phyloP scores from a whole-genome alignment of 2,797 vertebrate genomes.

The Chiloscyllium punctatum region DNA sequence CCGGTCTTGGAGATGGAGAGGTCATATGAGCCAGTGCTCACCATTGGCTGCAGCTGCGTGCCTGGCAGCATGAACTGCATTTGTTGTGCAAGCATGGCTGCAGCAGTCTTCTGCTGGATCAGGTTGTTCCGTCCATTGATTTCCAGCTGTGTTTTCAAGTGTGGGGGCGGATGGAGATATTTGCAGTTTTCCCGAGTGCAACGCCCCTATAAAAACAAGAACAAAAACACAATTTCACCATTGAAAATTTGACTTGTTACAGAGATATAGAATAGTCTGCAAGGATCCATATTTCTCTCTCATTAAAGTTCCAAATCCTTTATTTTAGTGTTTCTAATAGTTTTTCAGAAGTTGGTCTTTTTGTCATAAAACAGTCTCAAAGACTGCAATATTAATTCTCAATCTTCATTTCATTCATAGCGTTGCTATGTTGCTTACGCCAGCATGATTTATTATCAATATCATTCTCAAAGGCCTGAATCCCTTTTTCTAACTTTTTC shows the following conservation, averaged over 20 bases:
- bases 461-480: too few species aligned
- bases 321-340: too few species aligned
- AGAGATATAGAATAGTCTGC: background rate
- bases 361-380: too few species aligned
- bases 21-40: slow-evolving; percentile 57
- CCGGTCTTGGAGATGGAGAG: background rate
- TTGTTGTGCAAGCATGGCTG: slow-evolving; percentile 95
- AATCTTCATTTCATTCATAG: too few species aligned
- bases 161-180: slow-evolving; percentile 93
- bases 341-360: too few species aligned
- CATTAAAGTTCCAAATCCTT: background rate
- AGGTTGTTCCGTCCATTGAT: slow-evolving; percentile 97
- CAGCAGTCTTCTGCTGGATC: slow-evolving; percentile 93
- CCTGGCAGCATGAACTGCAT: slow-evolving; percentile 96
- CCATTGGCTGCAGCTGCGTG: slow-evolving; percentile 83
- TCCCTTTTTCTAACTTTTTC: too few species aligned
- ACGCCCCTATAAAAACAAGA: slow-evolving; percentile 68
- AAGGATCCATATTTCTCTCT: background rate
- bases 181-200: slow-evolving; percentile 96
- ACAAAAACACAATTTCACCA: background rate
- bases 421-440: too few species aligned
- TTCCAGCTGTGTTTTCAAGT: slow-evolving; percentile 95
- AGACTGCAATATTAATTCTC: too few species aligned
- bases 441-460: too few species aligned
- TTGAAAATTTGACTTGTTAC: background rate